Evolutionary conservation across 2,888 invertebrate species (phyloP), one percentile per base, ranked within the genome.

Genomic region (Pteria penguin): DNA sequence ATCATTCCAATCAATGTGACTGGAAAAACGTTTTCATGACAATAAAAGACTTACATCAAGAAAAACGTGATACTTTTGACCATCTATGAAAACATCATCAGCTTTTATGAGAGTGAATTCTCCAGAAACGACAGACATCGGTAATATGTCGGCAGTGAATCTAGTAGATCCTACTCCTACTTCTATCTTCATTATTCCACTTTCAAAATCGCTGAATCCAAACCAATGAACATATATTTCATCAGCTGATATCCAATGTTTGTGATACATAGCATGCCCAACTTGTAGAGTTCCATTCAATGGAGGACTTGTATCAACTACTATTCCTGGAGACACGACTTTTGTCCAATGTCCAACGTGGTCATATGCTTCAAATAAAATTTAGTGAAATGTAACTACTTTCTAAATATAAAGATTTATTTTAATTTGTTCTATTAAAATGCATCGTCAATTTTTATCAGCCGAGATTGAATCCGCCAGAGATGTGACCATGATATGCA

Each of bases 151-250:
- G 27, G 66, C n/a, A 24, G 5, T 18, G 18, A 29, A 26, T 52
- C 22, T 33, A 1, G 45, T 29, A 26, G 52, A 52, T 26, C 66
- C 66, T 18, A 66, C 27, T 27, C 66, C 66, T 5, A 66, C 22
- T 14, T 66, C 33, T n/a, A 66, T 52, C 11, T 27, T 52, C 4
- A 71, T 73, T 2, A 85, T 81, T 1, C 80, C 84, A 67, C 83
- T 84, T 70, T 85, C 85, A 45, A 81, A 78, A 54, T 85, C 85
- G 26, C 80, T 71, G 69, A 85, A 85, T 3, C 83, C 85, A 22
- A 75, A 68, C 83, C 82, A 84, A 45, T 75, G 66, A 8, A 79
- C 75, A 8, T 8, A 5, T 22, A 57, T 8, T 18, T 22, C 22
- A 22, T 22, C 22, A 18, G 66, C 45, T 45, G 45, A 45, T 18